Evolutionary conservation across 1,140 invertebrate genomes (phyloP).

Genomic region (Centruroides vittatus): DNA sequence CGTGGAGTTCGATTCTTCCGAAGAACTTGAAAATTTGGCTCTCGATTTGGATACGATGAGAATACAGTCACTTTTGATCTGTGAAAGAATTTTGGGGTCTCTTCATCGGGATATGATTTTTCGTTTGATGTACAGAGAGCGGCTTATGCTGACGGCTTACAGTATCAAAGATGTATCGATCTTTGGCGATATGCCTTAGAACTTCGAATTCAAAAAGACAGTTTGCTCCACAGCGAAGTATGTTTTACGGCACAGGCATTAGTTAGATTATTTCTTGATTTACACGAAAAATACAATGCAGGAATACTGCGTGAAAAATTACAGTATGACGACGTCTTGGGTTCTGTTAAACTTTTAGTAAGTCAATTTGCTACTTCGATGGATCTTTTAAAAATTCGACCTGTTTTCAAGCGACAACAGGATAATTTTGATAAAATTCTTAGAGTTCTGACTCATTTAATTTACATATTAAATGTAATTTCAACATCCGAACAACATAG

Average conservation of each 20-base stretch:
- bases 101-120: slow-evolving; percentile 75
- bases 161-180: slow-evolving; percentile 70
- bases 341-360: slow-evolving; percentile 21
- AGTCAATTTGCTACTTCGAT: slow-evolving; percentile 21
- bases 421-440: slow-evolving; percentile 53
- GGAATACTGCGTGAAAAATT: slow-evolving; percentile 40
- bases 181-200: slow-evolving; percentile 66
- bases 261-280: slow-evolving; percentile 54
- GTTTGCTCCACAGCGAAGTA: slow-evolving; percentile 50
- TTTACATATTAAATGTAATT: slow-evolving; percentile 54
- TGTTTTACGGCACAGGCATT: slow-evolving; percentile 63
- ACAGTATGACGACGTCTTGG: slow-evolving; percentile 50
- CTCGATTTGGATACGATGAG: slow-evolving; percentile 63
- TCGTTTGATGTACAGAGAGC: slow-evolving; percentile 54
- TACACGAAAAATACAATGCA: slow-evolving; percentile 45
- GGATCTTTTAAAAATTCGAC: slow-evolving; percentile 43
- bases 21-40: slow-evolving; percentile 52
- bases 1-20: slow-evolving; percentile 50
- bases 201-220: slow-evolving; percentile 59
- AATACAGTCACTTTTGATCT: slow-evolving; percentile 66
- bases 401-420: slow-evolving; percentile 57
- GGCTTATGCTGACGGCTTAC: slow-evolving; percentile 66
- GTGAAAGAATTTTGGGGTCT: slow-evolving; percentile 61
- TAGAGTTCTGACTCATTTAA: slow-evolving; percentile 58
- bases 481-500: slow-evolving; percentile 35